A percentile compares a stretch with the other conserved stretches of the same genome.
Evolutionary conservation across 2,888 invertebrate species (phyloP).

Genomic region (Campoletis raptor): DNA sequence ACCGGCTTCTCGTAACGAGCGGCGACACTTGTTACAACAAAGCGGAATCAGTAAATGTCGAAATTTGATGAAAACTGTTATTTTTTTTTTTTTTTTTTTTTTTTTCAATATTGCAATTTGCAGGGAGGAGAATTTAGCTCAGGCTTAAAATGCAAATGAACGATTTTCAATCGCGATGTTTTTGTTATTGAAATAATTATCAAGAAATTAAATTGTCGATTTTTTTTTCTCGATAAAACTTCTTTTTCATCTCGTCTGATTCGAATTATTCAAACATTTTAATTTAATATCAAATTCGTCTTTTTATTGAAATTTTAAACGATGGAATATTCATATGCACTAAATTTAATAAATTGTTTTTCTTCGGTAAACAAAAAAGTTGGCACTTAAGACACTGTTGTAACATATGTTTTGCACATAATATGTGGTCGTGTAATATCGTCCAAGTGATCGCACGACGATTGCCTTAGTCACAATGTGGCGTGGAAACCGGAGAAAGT

Average conservation of each 20-base stretch:
- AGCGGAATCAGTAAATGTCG: conserved; percentile 19
- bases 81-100: background rate
- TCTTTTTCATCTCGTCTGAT: background rate
- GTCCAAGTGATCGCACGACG: conserved; percentile 19
- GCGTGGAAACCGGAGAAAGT: conserved; percentile 66
- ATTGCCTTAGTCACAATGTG: conserved; percentile 4
- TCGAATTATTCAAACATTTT: background rate
- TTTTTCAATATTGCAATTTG: background rate
- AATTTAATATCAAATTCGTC: no score
- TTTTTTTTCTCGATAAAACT: background rate
- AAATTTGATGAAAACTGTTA: conserved; percentile 19
- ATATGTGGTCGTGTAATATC: background rate
- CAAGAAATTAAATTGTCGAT: background rate
- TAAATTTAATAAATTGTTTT: background rate
- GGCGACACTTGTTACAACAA: conserved; percentile 40
- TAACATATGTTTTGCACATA: background rate
- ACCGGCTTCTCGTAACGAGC: conserved; percentile 1
- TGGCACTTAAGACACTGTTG: background rate
- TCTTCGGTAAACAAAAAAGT: background rate
- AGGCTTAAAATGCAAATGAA: background rate
- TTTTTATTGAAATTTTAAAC: background rate
- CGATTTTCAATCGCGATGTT: background rate
- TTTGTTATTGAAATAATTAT: no score
- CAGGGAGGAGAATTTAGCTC: background rate
- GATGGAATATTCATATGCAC: background rate